Conservation (phyloP, 2,797 vertebrate genomes). For the Sebastes wilsoni region DNA sequence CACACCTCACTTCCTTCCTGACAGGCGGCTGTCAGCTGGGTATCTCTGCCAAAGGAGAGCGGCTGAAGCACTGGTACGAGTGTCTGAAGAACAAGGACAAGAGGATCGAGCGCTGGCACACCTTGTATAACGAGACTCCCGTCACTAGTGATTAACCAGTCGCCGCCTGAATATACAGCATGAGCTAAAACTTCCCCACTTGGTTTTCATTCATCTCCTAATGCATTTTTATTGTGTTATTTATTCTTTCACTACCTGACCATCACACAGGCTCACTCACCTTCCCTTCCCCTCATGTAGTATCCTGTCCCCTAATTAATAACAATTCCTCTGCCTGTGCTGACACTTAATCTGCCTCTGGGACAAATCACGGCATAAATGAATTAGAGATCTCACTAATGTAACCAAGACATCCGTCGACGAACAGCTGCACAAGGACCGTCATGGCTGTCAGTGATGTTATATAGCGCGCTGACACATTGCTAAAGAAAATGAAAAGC, state of each 20-base stretch:
- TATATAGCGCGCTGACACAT: slow-evolving; percentile 10
- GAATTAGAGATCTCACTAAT: slow-evolving; percentile 42
- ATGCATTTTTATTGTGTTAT: slow-evolving; percentile 31
- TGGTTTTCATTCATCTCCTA: slow-evolving; percentile 46
- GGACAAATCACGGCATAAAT: slow-evolving; percentile 45
- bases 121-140: slow-evolving; percentile 90
- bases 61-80: slow-evolving; percentile 97
- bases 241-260: slow-evolving; percentile 23
- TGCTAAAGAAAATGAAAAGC: slow-evolving; percentile 41
- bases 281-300: slow-evolving; percentile 15
- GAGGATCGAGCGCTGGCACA: slow-evolving; percentile 98
- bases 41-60: slow-evolving; percentile 95
- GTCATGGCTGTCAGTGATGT: slow-evolving; percentile 42
- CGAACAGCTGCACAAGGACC: slow-evolving; percentile 50
- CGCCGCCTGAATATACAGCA: slow-evolving; percentile 55
- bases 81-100: slow-evolving; percentile 99
- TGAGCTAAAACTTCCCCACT: slow-evolving; percentile 53
- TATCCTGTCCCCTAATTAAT: slow-evolving; percentile 38
- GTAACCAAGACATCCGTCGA: slow-evolving; percentile 30
- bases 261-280: slow-evolving; percentile 15
- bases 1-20: not conserved
- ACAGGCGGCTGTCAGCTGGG: slow-evolving; percentile 95
- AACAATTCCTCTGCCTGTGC: slow-evolving; percentile 55
- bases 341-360: slow-evolving; percentile 55
- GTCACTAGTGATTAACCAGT: slow-evolving; percentile 89